Evolutionary conservation across 1,140 invertebrate species (phyloP).

Genomic region (Lordiphosa clarofinis): DNA sequence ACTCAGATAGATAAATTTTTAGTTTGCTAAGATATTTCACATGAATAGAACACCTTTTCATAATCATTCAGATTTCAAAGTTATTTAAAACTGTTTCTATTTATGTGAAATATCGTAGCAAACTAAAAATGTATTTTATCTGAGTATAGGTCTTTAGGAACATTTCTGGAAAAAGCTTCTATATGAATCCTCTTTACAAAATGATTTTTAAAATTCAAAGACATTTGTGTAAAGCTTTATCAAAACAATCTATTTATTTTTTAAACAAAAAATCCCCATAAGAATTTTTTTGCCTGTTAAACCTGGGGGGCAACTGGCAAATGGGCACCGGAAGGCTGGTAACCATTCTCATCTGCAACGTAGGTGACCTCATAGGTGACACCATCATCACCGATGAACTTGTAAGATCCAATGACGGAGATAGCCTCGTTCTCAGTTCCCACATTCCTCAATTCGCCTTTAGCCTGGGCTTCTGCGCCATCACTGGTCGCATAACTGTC

Average conservation of each 20-base stretch:
- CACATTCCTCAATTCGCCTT: slow-evolving; percentile 28
- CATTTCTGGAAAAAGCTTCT: not conserved
- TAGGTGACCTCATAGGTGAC: slow-evolving; percentile 84
- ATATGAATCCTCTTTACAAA: too few relatives aligned
- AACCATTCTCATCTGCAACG: slow-evolving; percentile 88
- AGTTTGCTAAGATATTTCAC: too few relatives aligned
- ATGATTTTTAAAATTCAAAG: too few relatives aligned
- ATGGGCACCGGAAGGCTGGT: slow-evolving; percentile 85
- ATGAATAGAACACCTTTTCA: too few relatives aligned
- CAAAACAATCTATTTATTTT: slow-evolving; percentile 11
- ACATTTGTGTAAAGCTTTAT: not conserved
- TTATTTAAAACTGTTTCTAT: too few relatives aligned
- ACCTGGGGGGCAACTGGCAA: slow-evolving; percentile 80
- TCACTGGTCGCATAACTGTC: slow-evolving; percentile 46
- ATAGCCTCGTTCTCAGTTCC: slow-evolving; percentile 71
- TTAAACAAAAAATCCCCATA: slow-evolving; percentile 19
- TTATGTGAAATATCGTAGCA: too few relatives aligned
- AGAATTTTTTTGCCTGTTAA: slow-evolving; percentile 61
- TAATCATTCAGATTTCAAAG: too few relatives aligned
- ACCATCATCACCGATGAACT: slow-evolving; percentile 83
- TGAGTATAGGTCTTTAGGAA: too few relatives aligned
- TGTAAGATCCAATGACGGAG: slow-evolving; percentile 81
- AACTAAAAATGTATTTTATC: too few relatives aligned
- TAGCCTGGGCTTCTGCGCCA: slow-evolving; percentile 3
- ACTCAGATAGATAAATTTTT: too few relatives aligned